These are phyloP conservation scores for Cydia fagiglandana DNA, from an alignment of 1,140 invertebrate species.

Conservation along the genomic window DNA sequence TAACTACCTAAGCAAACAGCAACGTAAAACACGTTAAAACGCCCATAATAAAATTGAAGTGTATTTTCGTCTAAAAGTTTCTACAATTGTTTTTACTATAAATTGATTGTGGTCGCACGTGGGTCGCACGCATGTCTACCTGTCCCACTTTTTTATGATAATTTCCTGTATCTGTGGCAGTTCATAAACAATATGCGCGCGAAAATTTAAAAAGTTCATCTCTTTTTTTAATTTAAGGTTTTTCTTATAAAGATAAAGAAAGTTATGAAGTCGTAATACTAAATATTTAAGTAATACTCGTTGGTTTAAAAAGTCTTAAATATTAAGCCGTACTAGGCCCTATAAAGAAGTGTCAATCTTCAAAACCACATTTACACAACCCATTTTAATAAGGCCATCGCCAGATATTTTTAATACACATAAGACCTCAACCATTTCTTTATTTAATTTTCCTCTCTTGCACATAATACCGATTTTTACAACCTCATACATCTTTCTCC, in stretches of 20 bases:
- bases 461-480: neutral
- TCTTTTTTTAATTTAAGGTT: neutral
- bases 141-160: neutral
- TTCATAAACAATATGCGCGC: neutral
- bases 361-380: constrained; percentile 8
- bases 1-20: neutral
- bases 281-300: constrained; percentile 19
- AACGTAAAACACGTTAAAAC: neutral
- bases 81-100: neutral
- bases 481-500: neutral
- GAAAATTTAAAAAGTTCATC: neutral
- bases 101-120: neutral
- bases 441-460: neutral
- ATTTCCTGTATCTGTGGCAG: neutral
- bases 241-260: neutral
- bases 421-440: neutral
- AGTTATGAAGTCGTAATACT: neutral
- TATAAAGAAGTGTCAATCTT: neutral
- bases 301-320: constrained; percentile 14
- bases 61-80: neutral
- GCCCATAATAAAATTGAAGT: neutral
- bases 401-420: neutral
- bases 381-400: neutral
- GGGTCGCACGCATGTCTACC: neutral
- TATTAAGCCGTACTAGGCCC: neutral